Base-by-base conservation (phyloP, 2,797 vertebrate genomes). In the Sebastes itinus region DNA sequence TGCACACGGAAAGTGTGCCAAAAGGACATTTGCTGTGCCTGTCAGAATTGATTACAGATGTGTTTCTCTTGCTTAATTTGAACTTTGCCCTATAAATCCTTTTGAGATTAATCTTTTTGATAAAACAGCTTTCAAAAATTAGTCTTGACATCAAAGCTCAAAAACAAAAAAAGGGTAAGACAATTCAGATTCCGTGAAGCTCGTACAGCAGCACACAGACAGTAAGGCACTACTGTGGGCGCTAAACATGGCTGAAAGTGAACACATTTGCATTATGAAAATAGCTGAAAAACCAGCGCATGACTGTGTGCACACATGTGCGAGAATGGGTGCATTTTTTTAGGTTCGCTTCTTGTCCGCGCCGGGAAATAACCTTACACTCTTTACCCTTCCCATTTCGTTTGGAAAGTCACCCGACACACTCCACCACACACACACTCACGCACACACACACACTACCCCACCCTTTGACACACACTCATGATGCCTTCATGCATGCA, bases 341-440 rank as follows among this genome's bases (percentile, higher is more conserved):
- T 80, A 80, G 84, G 78, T 85, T 78, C 85, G 81, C 70, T 86
- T 75, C 70, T 86, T 75, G 61, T 85, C 87, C 84, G 83, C 59
- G 81, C 88, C 83, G 87, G 92, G 91, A 93, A 93, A 94, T 90
- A 92, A 88, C 90, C 87, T 83, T 89, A 89, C 76, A 87, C 81
- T 89, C 88, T 86, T 87, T 84, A 93, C 86, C 87, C 90, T 92
- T 87, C 87, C 91, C 63, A 77, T 88, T 91, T 80, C 63, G 28
- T 91, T 90, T 91, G 89, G 89, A 92, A 92, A 93, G 90, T 90
- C 91, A 93, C 72, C 70, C 59, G 54, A 89, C 90, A 88, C 83
- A 87, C 81, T 67, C 59, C 63, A 84, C 27, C 82, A 63, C 76
- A 65, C 49, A 65, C 78, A 59, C 30, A 70, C 64, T 28, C 76